phyloP scores from a whole-genome alignment of 2,888 invertebrate species.

The Metalampra italica region DNA sequence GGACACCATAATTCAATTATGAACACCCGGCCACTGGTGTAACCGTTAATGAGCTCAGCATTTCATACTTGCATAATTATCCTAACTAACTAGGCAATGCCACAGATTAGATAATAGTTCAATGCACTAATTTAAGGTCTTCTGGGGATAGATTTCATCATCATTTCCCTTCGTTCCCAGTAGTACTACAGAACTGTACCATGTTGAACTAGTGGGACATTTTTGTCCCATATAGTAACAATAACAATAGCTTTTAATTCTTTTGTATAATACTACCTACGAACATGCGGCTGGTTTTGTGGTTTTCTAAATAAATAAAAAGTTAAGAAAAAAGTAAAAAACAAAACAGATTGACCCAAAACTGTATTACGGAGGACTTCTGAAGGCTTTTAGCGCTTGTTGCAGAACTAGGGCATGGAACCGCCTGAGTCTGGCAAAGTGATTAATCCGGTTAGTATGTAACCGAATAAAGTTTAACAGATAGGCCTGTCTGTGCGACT shows the following conservation, averaged over 20 bases:
- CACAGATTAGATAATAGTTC: too few relatives aligned
- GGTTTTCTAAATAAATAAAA: too few relatives aligned
- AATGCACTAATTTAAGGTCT: conserved; percentile 18
- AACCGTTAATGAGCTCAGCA: conserved; percentile 36
- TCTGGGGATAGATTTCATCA: too few relatives aligned
- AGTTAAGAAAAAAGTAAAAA: too few relatives aligned
- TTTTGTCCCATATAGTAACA: too few relatives aligned
- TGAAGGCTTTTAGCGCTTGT: conserved; percentile 1
- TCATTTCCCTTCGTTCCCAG: too few relatives aligned
- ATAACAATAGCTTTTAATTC: too few relatives aligned
- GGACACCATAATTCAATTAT: conserved; percentile 37
- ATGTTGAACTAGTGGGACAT: too few relatives aligned
- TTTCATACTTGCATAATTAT: conserved; percentile 30
- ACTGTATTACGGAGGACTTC: background rate
- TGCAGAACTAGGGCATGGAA: background rate
- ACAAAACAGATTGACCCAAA: too few relatives aligned
- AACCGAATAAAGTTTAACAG: background rate
- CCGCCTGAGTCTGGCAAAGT: background rate
- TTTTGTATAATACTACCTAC: too few relatives aligned
- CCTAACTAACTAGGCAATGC: conserved; percentile 42
- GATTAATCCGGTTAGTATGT: background rate
- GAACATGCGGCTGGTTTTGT: too few relatives aligned
- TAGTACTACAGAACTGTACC: too few relatives aligned
- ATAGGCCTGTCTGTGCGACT: background rate
- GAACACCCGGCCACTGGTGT: conserved; percentile 27